Evolutionary conservation across 2,888 invertebrate species (phyloP).

Genomic region (Phymatocera aterrima): DNA sequence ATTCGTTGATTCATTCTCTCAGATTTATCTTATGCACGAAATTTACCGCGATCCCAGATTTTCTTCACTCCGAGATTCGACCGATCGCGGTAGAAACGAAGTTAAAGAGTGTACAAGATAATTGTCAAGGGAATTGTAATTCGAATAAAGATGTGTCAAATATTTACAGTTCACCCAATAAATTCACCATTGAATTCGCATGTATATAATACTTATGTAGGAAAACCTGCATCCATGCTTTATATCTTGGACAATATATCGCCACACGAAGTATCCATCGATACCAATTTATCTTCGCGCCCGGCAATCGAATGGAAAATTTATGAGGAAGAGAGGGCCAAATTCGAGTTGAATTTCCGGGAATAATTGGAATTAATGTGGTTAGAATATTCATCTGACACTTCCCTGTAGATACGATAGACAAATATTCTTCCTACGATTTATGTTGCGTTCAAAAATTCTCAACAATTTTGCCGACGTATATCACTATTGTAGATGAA

Average conservation of each 20-base stretch:
- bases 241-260: conserved; percentile 5
- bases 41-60: too few relatives aligned
- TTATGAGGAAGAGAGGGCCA: conserved; percentile 2
- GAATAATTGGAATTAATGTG: conserved; percentile 1
- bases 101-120: too few relatives aligned
- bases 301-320: conserved; percentile 9
- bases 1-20: too few relatives aligned
- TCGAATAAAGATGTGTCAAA: too few relatives aligned
- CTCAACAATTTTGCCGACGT: not conserved
- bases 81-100: too few relatives aligned
- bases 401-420: not conserved
- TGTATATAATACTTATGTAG: too few relatives aligned
- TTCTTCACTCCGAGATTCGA: too few relatives aligned
- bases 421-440: not conserved
- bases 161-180: too few relatives aligned
- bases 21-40: too few relatives aligned
- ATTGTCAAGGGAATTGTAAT: too few relatives aligned
- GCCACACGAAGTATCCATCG: not conserved
- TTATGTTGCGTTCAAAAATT: not conserved
- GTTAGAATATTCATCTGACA: not conserved
- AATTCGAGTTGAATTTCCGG: conserved; percentile 11
- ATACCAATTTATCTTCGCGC: conserved; percentile 18
- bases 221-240: not conserved
- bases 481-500: too few relatives aligned
- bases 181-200: too few relatives aligned